These are phyloP conservation scores for Melanotaenia parkinsoni DNA, from an alignment of 2,797 vertebrate genomes.

Conservation along the genomic window DNA sequence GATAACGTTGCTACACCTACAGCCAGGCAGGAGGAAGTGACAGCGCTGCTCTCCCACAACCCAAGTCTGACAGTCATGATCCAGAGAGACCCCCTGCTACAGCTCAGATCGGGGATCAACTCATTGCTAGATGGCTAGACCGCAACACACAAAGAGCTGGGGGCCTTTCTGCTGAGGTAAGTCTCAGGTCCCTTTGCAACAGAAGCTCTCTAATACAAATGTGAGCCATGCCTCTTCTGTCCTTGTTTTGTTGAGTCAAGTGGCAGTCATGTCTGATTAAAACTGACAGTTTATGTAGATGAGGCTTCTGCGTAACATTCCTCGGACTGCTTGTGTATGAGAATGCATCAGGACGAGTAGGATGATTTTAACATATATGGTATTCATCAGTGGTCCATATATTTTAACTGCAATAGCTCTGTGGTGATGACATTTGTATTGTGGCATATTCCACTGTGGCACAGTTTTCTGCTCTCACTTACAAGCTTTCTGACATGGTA, in stretches of 20 bases:
- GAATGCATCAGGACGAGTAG: constrained; percentile 9
- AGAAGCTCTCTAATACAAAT: constrained; percentile 39
- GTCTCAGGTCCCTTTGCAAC: constrained; percentile 35
- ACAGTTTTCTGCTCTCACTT: constrained; percentile 23
- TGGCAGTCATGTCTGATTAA: constrained; percentile 66
- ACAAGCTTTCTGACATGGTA: constrained; percentile 35
- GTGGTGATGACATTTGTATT: constrained; percentile 6
- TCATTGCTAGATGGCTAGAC: constrained; percentile 79
- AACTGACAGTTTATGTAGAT: constrained; percentile 59
- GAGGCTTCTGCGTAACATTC: constrained; percentile 22
- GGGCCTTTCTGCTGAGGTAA: constrained; percentile 82
- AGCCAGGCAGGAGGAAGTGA: constrained; percentile 55
- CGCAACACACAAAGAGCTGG: constrained; percentile 71
- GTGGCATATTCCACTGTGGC: constrained; percentile 15
- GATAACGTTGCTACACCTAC: constrained; percentile 45
- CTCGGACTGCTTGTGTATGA: constrained; percentile 19
- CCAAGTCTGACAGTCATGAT: constrained; percentile 71
- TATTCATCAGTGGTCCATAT: constrained; percentile 6
- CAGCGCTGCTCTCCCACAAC: constrained; percentile 43
- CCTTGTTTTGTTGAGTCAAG: constrained; percentile 53
- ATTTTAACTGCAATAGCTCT: constrained; percentile 10
- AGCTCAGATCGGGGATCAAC: constrained; percentile 62
- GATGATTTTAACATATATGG: constrained; percentile 17
- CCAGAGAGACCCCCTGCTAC: constrained; percentile 57
- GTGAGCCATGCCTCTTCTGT: constrained; percentile 31